Conservation (phyloP, 2,113 vertebrate species). For the Danio rerio region GRCz12tu NC_133177.1:39605501-39606000, state of each 20-base stretch:
- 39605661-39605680: too few species aligned
- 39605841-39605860: constrained; percentile 88
- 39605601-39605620: too few species aligned
- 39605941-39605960: not conserved
- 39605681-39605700: not conserved
- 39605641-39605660: too few species aligned
- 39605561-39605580: too few species aligned
- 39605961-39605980: not conserved
- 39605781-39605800: constrained; percentile 92
- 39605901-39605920: constrained; percentile 78
- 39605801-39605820: constrained; percentile 77
- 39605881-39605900: constrained; percentile 98
- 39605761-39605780: constrained; percentile 84
- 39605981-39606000: not conserved
- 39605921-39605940: not conserved
- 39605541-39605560: too few species aligned
- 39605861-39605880: constrained; percentile 96
- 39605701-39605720: too few species aligned
- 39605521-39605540: too few species aligned
- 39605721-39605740: not conserved
- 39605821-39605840: constrained; percentile 80
- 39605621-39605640: too few species aligned
- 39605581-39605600: too few species aligned
- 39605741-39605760: not conserved
- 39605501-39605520: too few species aligned